phyloP scores from a whole-genome alignment of 2,888 invertebrate species.

The Epistrophe grossulariae region DNA sequence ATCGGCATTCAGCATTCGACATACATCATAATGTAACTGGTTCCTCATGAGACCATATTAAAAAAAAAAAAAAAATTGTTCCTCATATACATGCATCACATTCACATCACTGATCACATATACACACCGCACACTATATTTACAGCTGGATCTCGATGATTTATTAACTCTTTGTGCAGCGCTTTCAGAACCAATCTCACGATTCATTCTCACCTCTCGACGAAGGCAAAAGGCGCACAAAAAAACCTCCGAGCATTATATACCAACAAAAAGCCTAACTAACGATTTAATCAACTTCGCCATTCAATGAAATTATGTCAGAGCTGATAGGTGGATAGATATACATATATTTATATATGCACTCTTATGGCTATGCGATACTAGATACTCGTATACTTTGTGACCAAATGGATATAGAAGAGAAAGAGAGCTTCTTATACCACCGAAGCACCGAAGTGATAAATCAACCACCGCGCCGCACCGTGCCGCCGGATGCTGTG shows the following conservation, averaged over 20 bases:
- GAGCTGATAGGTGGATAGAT: conserved; percentile 23
- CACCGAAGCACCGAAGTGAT: conserved; percentile 14
- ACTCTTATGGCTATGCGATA: not conserved
- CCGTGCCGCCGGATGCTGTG: not conserved
- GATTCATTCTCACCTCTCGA: conserved; percentile 61
- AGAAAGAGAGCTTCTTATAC: conserved; percentile 13
- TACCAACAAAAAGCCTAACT: conserved; percentile 52
- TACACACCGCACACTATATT: not conserved
- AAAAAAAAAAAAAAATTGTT: conserved; percentile 31
- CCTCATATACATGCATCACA: conserved; percentile 28
- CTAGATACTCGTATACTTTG: not conserved
- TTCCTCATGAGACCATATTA: conserved; percentile 41
- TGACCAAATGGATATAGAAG: conserved; percentile 9
- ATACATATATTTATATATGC: not conserved
- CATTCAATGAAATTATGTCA: conserved; percentile 73
- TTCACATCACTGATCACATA: not conserved
- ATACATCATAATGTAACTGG: conserved; percentile 47
- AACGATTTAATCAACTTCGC: conserved; percentile 72
- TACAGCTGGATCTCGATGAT: conserved; percentile 58
- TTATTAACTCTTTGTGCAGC: conserved; percentile 60
- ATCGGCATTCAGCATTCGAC: not conserved
- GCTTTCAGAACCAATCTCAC: conserved; percentile 66
- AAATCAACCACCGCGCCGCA: conserved; percentile 44
- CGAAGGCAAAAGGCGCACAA: not conserved
- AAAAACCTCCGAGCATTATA: not conserved